Evolutionary conservation across 2,888 invertebrate genomes (phyloP).

Genomic region (Philaethria dido): DNA sequence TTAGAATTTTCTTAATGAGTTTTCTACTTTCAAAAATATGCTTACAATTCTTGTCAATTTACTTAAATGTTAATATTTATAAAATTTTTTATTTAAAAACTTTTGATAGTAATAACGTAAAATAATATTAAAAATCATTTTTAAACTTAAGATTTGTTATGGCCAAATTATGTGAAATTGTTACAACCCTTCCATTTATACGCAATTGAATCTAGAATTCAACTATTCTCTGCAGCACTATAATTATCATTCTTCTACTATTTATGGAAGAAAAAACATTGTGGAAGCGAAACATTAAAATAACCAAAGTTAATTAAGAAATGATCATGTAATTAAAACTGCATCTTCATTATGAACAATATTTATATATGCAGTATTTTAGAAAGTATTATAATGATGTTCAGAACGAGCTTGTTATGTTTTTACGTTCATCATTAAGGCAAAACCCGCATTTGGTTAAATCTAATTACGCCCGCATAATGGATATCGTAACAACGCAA

Average conservation of each 20-base stretch:
- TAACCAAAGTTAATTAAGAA: constrained; percentile 30
- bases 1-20: constrained; percentile 27
- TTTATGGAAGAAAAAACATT: constrained; percentile 32
- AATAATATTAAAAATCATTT: no score
- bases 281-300: constrained; percentile 13
- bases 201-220: neutral
- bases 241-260: neutral
- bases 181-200: neutral
- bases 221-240: neutral
- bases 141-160: no score
- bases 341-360: constrained; percentile 34
- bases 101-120: no score
- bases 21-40: neutral
- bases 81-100: no score
- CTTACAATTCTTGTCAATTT: no score
- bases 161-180: neutral
- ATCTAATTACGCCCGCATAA: constrained; percentile 81
- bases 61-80: no score
- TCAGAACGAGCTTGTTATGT: constrained; percentile 58
- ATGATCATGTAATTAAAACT: constrained; percentile 34
- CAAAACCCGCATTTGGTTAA: constrained; percentile 79
- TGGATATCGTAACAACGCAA: constrained; percentile 76
- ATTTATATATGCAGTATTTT: constrained; percentile 37
- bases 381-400: constrained; percentile 52
- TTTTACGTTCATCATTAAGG: constrained; percentile 68